phyloP scores from a whole-genome alignment of 2,113 vertebrate species.

The Dasyurus viverrinus region DNA sequence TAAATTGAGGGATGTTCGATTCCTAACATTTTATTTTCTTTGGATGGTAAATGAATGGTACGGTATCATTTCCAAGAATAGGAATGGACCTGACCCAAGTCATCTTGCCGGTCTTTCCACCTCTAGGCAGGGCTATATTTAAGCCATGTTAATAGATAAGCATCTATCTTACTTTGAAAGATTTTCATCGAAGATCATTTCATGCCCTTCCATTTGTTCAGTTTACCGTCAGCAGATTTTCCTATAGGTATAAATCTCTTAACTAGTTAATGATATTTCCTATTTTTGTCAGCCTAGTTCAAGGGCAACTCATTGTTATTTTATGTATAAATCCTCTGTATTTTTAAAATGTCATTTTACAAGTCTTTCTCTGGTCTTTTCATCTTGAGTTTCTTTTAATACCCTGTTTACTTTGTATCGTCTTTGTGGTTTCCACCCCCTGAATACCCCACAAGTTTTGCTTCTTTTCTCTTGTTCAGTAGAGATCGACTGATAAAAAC shows the following conservation, averaged over 20 bases:
- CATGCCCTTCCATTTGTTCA: not conserved
- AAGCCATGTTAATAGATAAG: not conserved
- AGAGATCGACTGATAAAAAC: not conserved
- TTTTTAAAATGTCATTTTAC: not conserved
- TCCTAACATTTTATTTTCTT: not conserved
- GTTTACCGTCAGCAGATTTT: not conserved
- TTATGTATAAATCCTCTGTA: not conserved
- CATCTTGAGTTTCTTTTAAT: not conserved
- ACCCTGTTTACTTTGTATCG: not conserved
- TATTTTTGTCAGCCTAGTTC: not conserved
- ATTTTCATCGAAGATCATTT: not conserved
- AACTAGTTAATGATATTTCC: not conserved
- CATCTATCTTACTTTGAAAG: not conserved
- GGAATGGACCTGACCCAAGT: not conserved
- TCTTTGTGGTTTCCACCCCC: not conserved
- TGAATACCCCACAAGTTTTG: not conserved
- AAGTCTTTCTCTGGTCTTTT: not conserved
- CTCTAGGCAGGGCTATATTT: not conserved
- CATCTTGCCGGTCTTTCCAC: not conserved
- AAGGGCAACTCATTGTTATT: not conserved
- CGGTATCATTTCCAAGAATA: not conserved
- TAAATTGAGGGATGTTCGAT: not conserved
- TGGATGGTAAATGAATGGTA: not conserved
- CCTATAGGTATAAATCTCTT: not conserved
- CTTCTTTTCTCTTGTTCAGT: not conserved